Evolutionary conservation across 1,140 invertebrate genomes (phyloP), one percentile per base, ranked within the genome.

Genomic region (Pomacea maculata): DNA sequence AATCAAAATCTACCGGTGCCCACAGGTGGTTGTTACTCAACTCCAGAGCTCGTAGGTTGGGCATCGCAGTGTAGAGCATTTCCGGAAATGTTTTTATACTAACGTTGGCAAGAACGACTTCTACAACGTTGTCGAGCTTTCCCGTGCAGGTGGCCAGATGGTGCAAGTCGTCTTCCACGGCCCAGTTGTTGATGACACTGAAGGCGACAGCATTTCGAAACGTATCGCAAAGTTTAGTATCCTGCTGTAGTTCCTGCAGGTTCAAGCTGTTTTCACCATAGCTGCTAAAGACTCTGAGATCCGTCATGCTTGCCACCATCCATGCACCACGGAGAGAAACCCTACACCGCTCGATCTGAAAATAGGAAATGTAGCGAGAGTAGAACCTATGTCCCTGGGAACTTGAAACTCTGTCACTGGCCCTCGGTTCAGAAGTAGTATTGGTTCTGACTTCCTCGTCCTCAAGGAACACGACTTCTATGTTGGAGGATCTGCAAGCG

Each of bases 41-140:
- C 75, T 86, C 82, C 57, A 87, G 71, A 25, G 79, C 68, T 77
- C 86, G 85, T 11, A 86, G 25, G 54, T 84, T 84, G 12, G 86
- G 86, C 82, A 87, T 84, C 54, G 79, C 78, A 4, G 77, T 12
- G 21, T 25, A 34, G 15, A 87, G 17, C 15, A 67, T 21, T 11
- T 25, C 19, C 25, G 84, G 82, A 17, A 85, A 34, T 55, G 70
- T 57, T 34, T 73, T 82, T 34, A 80, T 54, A 34, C 79, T 82
- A 55, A 80, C 71, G 61, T 80, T 80, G 57, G 67, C 29, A 19
- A 86, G 61, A 12, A 68, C 61, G 25, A 86, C 61, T 72, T 86
- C 84, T 14, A 75, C 79, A 17, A 85, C 72, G 64, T 54, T 70
- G 0, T 67, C 19, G 9, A 78, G 55, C 17, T 68, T 21, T 19